These are phyloP conservation scores for Lagenorhynchus albirostris DNA, from an alignment of 2,113 vertebrate genomes.

Conservation along the genomic window DNA sequence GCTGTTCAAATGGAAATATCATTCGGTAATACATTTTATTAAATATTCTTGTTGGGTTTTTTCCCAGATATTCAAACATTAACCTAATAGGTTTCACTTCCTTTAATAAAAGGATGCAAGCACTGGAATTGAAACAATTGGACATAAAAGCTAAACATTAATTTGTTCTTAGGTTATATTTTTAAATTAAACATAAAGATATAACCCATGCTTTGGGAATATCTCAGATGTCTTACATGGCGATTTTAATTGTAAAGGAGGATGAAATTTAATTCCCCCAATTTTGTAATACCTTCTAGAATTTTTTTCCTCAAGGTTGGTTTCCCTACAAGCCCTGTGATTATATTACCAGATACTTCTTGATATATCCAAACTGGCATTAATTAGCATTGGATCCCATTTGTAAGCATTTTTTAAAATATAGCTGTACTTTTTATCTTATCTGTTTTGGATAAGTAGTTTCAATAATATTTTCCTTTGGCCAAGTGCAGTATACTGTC, in stretches of 20 bases:
- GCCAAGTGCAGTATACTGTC: background rate
- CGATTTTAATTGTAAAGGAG: slow-evolving; percentile 3
- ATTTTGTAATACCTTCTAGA: slow-evolving; percentile 10
- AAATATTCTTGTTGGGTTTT: background rate
- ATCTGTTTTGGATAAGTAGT: background rate
- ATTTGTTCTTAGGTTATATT: background rate
- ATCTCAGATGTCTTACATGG: background rate
- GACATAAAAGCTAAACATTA: background rate
- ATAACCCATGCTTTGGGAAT: background rate
- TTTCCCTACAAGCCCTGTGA: background rate
- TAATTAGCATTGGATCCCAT: background rate
- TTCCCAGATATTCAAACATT: background rate
- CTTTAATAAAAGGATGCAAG: background rate
- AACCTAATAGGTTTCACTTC: background rate
- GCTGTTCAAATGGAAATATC: background rate
- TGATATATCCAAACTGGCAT: background rate
- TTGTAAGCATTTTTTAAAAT: slow-evolving; percentile 2
- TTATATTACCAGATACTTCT: background rate
- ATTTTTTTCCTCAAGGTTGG: background rate
- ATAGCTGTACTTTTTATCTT: background rate
- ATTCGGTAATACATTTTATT: background rate
- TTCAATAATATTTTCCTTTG: background rate
- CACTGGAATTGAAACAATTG: background rate
- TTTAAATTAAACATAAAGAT: slow-evolving; percentile 20
- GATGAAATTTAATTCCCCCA: background rate